Evolutionary conservation across 2,888 invertebrate species (phyloP).

Genomic region (Hoplodrina ambigua): DNA sequence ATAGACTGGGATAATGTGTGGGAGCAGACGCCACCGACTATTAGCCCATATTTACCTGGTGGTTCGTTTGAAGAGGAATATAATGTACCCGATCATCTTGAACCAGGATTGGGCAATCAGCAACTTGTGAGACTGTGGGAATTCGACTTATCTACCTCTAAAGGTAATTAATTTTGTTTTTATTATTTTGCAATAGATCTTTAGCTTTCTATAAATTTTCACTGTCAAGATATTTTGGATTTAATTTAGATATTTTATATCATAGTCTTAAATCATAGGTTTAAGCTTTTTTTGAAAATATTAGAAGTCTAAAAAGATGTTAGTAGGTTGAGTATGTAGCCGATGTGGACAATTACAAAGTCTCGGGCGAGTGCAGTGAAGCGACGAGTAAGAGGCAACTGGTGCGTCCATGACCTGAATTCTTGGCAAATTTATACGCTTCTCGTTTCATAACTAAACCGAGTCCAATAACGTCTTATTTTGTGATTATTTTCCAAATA

Average conservation of each 20-base stretch:
- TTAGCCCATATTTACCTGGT: conserved; percentile 95
- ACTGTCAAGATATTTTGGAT: not conserved
- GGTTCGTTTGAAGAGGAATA: conserved; percentile 92
- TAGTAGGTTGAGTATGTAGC: conserved; percentile 65
- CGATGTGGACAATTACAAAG: conserved; percentile 77
- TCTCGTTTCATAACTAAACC: conserved; percentile 79
- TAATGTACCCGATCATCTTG: conserved; percentile 93
- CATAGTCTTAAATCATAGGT: not conserved
- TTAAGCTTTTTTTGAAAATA: conserved; percentile 31
- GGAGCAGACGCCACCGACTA: conserved; percentile 94
- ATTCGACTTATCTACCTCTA: conserved; percentile 91
- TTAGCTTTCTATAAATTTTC: not conserved
- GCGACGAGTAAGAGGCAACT: conserved; percentile 85
- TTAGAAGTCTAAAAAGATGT: conserved; percentile 51
- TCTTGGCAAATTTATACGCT: conserved; percentile 80
- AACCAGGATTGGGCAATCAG: conserved; percentile 96
- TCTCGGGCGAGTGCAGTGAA: conserved; percentile 82
- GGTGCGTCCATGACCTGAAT: conserved; percentile 86
- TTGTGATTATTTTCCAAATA: conserved; percentile 68
- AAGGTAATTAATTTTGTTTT: conserved; percentile 52
- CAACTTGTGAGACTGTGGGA: conserved; percentile 95
- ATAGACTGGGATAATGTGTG: conserved; percentile 95
- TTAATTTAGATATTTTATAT: not conserved
- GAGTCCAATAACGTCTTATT: conserved; percentile 70
- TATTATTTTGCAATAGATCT: not conserved